Conservation (phyloP, 2,888 invertebrate species). For the Nesidiocoris tenuis region DNA sequence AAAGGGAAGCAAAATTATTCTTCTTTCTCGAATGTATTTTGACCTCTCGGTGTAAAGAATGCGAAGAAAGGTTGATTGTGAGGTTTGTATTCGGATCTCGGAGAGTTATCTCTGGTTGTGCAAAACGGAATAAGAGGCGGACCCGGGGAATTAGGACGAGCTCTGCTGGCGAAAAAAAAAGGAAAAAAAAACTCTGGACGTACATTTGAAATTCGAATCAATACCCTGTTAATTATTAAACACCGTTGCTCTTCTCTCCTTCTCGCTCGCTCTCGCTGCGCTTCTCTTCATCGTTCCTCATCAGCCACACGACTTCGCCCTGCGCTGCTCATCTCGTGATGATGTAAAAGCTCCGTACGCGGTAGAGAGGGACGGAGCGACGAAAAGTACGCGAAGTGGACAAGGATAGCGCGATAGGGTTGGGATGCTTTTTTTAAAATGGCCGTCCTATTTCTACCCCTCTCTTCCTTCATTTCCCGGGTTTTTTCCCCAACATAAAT, state of each 20-base stretch:
- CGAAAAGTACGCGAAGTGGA: constrained; percentile 2
- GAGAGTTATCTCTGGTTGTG: neutral
- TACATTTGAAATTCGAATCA: constrained; percentile 49
- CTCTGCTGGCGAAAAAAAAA: neutral
- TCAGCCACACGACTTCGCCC: neutral
- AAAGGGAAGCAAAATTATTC: neutral
- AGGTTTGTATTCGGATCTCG: neutral
- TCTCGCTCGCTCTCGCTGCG: neutral
- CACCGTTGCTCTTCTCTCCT: constrained; percentile 16
- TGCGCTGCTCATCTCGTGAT: constrained; percentile 20
- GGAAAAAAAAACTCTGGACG: constrained; percentile 18
- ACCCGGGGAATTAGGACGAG: neutral
- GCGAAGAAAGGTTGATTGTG: neutral
- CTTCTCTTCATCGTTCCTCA: neutral
- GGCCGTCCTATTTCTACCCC: constrained; percentile 38
- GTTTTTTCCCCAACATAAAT: constrained; percentile 46
- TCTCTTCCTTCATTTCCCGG: constrained; percentile 14
- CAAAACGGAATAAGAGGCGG: neutral
- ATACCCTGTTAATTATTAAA: constrained; percentile 49
- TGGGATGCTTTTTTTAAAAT: constrained; percentile 45
- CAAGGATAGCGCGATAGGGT: constrained; percentile 12
- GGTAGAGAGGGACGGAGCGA: neutral
- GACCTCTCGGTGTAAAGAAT: neutral
- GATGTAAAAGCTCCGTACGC: constrained; percentile 30
- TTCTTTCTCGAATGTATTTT: neutral